A percentile compares a stretch with the other conserved stretches of the same genome.
These are phyloP conservation scores for Morone chrysops DNA, from an alignment of 2,113 vertebrate species.

Conservation along the genomic window DNA sequence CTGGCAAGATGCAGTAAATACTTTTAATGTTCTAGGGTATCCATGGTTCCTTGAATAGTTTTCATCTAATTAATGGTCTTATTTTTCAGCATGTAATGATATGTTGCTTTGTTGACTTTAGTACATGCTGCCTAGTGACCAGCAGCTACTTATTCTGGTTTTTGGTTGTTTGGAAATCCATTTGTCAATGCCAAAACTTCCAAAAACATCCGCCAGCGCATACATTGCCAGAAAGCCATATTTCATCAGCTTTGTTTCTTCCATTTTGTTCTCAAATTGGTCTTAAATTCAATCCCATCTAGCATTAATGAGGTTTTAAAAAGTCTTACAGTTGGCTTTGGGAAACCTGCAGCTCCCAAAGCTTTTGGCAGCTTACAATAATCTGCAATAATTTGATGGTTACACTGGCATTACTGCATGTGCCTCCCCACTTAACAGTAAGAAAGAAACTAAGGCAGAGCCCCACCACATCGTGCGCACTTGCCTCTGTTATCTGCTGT, in stretches of 20 bases:
- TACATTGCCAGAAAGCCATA: constrained; percentile 19
- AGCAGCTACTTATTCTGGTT: neutral
- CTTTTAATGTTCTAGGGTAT: neutral
- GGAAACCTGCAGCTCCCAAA: constrained; percentile 32
- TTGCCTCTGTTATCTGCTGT: constrained; percentile 22
- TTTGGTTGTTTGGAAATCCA: neutral
- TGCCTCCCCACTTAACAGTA: constrained; percentile 5
- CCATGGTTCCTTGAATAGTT: neutral
- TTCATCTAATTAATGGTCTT: neutral
- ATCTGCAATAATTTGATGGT: constrained; percentile 28
- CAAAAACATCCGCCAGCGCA: neutral
- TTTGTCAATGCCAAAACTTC: neutral
- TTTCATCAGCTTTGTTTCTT: constrained; percentile 26
- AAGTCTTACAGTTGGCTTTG: constrained; percentile 26
- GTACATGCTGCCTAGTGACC: constrained; percentile 1
- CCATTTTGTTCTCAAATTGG: constrained; percentile 24
- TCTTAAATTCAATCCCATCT: constrained; percentile 24
- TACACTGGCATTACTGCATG: constrained; percentile 18
- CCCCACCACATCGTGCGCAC: neutral
- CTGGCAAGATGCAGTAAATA: constrained; percentile 1
- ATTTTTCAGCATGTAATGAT: neutral
- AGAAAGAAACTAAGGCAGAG: neutral
- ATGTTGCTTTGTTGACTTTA: neutral
- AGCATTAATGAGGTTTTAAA: constrained; percentile 27
- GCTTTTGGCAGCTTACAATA: constrained; percentile 23